These are phyloP conservation scores for Pyxicephalus adspersus DNA, from an alignment of 2,113 vertebrate genomes.

Conservation along the genomic window DNA sequence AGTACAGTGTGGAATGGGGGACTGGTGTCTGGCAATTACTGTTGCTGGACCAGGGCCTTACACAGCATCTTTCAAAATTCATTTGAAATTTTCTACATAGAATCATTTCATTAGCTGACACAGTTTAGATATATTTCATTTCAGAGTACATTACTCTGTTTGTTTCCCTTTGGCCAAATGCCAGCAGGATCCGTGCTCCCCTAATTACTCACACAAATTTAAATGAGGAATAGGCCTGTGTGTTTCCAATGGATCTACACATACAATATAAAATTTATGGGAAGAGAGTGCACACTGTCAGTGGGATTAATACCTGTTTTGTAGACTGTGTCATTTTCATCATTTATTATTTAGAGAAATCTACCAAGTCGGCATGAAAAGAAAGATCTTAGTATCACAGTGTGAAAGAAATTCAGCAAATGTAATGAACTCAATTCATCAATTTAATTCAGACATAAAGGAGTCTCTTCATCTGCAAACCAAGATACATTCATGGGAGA, in stretches of 20 bases:
- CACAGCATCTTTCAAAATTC: no score
- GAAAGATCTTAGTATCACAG: slow-evolving; percentile 39
- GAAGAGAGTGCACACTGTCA: slow-evolving; percentile 1
- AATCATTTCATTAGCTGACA: neutral
- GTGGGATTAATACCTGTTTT: slow-evolving; percentile 44
- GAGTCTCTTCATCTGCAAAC: neutral
- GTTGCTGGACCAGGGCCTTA: no score
- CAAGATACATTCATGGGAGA: slow-evolving; percentile 7
- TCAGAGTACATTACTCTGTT: neutral
- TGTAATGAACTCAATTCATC: slow-evolving; percentile 34
- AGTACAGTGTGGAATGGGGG: no score
- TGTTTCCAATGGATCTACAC: slow-evolving; percentile 8
- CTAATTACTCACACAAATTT: slow-evolving; percentile 32
- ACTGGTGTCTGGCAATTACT: no score
- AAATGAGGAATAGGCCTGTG: slow-evolving; percentile 1
- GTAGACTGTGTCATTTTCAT: slow-evolving; percentile 25
- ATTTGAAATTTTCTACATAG: no score
- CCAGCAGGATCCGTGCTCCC: neutral
- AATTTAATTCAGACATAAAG: slow-evolving; percentile 33
- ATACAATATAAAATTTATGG: slow-evolving; percentile 26
- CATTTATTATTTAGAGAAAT: slow-evolving; percentile 46
- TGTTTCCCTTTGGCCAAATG: neutral
- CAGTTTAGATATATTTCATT: neutral
- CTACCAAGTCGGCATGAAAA: slow-evolving; percentile 22
- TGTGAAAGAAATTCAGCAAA: slow-evolving; percentile 29